Percentiles rank a stretch among this genome's conserved stretches.
phyloP scores from a whole-genome alignment of 2,888 invertebrate genomes.

The Empis stercorea region DNA sequence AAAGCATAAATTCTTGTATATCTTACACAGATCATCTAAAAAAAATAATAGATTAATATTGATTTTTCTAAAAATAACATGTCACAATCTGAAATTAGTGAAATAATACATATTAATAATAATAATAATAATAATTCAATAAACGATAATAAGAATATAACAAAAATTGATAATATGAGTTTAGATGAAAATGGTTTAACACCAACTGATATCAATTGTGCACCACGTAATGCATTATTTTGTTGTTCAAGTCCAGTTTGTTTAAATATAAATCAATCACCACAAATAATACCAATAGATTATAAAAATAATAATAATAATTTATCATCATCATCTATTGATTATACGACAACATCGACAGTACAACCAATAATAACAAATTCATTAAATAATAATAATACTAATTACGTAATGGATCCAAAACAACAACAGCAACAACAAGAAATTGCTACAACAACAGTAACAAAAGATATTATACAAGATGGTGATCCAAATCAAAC shows the following conservation, averaged over 20 bases:
- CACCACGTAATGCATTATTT: slow-evolving; percentile 36
- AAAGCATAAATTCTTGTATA: too few relatives aligned
- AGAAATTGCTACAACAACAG: slow-evolving; percentile 1
- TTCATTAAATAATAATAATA: slow-evolving; percentile 10
- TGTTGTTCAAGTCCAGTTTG: slow-evolving; percentile 19
- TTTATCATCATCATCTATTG: slow-evolving; percentile 6
- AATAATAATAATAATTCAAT: neutral
- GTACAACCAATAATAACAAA: slow-evolving; percentile 1
- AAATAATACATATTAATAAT: too few relatives aligned
- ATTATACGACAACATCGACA: neutral
- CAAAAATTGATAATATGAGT: slow-evolving; percentile 1
- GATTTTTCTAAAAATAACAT: too few relatives aligned
- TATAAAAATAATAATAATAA: slow-evolving; percentile 12
- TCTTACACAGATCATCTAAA: too few relatives aligned
- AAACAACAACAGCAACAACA: slow-evolving; percentile 1
- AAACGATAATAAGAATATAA: neutral
- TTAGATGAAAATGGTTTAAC: neutral
- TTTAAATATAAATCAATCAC: slow-evolving; percentile 15
- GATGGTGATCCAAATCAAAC: slow-evolving; percentile 6
- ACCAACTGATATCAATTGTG: slow-evolving; percentile 29
- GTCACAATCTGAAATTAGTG: too few relatives aligned
- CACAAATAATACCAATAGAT: slow-evolving; percentile 16
- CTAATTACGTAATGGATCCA: slow-evolving; percentile 8
- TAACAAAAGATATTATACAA: slow-evolving; percentile 5
- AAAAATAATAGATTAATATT: too few relatives aligned